phyloP scores from a whole-genome alignment of 2,888 invertebrate species.

The Oscheius myriophilus region DNA sequence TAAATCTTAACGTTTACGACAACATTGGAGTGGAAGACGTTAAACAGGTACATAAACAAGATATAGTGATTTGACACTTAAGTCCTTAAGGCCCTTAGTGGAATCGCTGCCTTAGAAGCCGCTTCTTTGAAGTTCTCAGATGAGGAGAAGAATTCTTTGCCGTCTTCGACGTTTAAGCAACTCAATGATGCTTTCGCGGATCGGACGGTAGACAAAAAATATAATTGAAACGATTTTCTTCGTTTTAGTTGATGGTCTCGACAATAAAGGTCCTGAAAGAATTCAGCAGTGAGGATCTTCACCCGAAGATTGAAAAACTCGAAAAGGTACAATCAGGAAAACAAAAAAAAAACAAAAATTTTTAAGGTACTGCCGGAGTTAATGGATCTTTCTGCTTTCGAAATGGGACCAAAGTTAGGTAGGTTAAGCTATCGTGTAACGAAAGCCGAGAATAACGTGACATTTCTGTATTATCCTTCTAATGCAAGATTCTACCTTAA shows the following conservation, averaged over 20 bases:
- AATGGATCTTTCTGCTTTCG: no score
- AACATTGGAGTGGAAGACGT: constrained; percentile 23
- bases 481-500: no score
- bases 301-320: constrained; percentile 9
- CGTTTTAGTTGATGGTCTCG: neutral
- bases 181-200: neutral
- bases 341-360: no score
- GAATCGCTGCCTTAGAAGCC: constrained; percentile 17
- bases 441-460: no score
- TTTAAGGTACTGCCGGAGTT: neutral
- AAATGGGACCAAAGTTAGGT: no score
- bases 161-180: neutral
- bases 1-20: constrained; percentile 22
- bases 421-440: no score
- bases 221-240: no score
- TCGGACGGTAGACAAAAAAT: no score
- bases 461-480: no score
- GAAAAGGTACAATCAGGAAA: no score
- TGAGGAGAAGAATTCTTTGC: neutral
- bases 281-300: neutral
- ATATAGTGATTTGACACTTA: neutral
- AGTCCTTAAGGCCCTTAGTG: constrained; percentile 5
- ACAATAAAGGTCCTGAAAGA: neutral
- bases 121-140: constrained; percentile 14
- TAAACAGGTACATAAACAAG: constrained; percentile 6